These are phyloP conservation scores for Bradynema listronoti DNA, from an alignment of 1,140 invertebrate genomes.

Conservation along the genomic window DNA sequence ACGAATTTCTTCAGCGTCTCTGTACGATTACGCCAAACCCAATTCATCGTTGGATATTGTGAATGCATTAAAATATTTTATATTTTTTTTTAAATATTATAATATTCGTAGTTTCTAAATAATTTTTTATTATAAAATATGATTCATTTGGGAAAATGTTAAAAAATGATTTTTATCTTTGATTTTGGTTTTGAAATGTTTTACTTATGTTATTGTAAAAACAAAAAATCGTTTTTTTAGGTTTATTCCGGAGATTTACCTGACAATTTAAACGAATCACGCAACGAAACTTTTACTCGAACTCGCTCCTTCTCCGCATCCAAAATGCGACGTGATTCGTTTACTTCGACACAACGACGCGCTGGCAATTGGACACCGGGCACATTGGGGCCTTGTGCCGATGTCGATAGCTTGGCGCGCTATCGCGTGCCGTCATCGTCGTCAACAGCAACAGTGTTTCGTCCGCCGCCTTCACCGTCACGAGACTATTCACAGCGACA, in stretches of 20 bases:
- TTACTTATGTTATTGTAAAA: background rate
- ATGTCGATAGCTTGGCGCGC: no score
- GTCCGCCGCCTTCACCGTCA: background rate
- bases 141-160: background rate
- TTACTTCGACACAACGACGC: background rate
- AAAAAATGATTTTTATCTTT: background rate
- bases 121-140: background rate
- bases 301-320: conserved; percentile 6
- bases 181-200: background rate
- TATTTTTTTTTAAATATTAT: background rate
- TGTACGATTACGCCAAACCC: background rate
- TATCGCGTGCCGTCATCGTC: background rate
- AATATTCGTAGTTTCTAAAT: background rate
- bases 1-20: background rate
- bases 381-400: background rate
- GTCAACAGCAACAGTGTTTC: background rate
- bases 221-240: background rate
- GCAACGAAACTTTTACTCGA: background rate
- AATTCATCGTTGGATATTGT: background rate
- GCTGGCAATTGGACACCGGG: background rate
- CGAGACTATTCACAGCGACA: no score
- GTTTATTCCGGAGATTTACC: background rate
- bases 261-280: background rate
- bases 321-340: background rate
- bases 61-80: background rate